Percentiles rank a stretch among this genome's conserved stretches.
phyloP scores from a whole-genome alignment of 1,140 invertebrate species.

The Calliphora vicina region DNA sequence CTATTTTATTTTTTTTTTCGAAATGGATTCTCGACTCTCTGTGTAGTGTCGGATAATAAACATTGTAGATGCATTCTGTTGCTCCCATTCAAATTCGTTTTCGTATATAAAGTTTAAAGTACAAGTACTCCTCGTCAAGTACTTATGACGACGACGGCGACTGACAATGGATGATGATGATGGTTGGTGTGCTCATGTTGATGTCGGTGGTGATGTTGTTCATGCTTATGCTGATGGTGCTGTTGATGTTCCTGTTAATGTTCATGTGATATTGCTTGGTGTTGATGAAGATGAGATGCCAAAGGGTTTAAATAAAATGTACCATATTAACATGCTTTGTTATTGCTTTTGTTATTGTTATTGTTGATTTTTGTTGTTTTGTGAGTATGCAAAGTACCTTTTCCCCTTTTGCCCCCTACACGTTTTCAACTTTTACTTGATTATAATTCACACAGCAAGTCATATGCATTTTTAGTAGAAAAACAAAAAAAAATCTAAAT shows the following conservation, averaged over 20 bases:
- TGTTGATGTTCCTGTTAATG: not conserved
- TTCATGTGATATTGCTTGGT: not conserved
- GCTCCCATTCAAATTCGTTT: not conserved
- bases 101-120: not conserved
- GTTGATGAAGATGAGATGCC: slow-evolving; percentile 15
- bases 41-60: not conserved
- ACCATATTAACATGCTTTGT: slow-evolving; percentile 22
- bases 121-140: not conserved
- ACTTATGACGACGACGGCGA: not conserved
- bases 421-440: not conserved
- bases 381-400: slow-evolving; percentile 17
- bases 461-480: not conserved
- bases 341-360: not conserved
- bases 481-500: not conserved
- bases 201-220: not conserved
- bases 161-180: not conserved
- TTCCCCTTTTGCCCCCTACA: not conserved
- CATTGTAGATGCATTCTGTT: not conserved
- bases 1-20: not conserved
- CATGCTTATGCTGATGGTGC: not conserved
- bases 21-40: not conserved
- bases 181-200: not conserved
- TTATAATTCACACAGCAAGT: not conserved
- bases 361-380: not conserved
- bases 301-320: slow-evolving; percentile 30